Percentiles rank a stretch among this genome's conserved stretches.
phyloP scores from a whole-genome alignment of 1,140 invertebrate species.

The Drosophila nigromelanica region DNA sequence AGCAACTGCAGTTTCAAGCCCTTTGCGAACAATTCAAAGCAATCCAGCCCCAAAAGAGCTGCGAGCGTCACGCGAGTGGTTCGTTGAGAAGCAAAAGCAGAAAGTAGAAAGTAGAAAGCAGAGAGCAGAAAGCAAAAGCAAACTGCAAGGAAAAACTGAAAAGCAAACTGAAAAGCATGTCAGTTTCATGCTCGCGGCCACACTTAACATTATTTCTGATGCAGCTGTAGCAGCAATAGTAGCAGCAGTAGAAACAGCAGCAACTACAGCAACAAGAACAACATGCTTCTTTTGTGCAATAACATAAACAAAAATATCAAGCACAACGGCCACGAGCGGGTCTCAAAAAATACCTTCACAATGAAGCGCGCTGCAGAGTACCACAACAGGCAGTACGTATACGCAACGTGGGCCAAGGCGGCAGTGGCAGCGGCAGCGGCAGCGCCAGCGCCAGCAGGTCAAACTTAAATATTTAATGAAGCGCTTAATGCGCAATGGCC shows the following conservation, averaged over 20 bases:
- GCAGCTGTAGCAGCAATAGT: conserved; percentile 52
- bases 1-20: conserved; percentile 23
- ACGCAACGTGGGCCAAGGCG: conserved; percentile 58
- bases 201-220: conserved; percentile 82
- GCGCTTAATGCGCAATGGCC: conserved; percentile 67
- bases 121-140: conserved; percentile 40
- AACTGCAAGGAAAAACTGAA: conserved; percentile 40
- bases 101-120: conserved; percentile 8
- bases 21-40: conserved; percentile 15
- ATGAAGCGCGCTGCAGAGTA: conserved; percentile 10
- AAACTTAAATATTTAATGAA: conserved; percentile 82
- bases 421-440: conserved; percentile 6
- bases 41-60: conserved; percentile 27
- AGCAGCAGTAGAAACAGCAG: conserved; percentile 43
- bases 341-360: conserved; percentile 34
- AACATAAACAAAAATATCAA: conserved; percentile 29
- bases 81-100: conserved; percentile 28
- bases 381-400: conserved; percentile 49
- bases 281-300: conserved; percentile 41
- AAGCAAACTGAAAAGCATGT: conserved; percentile 70
- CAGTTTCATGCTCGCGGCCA: conserved; percentile 77
- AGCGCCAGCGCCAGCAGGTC: conserved; percentile 41
- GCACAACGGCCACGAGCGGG: conserved; percentile 21
- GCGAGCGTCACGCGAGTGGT: conserved; percentile 32
- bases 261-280: conserved; percentile 21